A percentile compares a stretch with the other conserved stretches of the same genome.
phyloP scores from a whole-genome alignment of 1,140 invertebrate species.

The Drosophila santomea region DNA sequence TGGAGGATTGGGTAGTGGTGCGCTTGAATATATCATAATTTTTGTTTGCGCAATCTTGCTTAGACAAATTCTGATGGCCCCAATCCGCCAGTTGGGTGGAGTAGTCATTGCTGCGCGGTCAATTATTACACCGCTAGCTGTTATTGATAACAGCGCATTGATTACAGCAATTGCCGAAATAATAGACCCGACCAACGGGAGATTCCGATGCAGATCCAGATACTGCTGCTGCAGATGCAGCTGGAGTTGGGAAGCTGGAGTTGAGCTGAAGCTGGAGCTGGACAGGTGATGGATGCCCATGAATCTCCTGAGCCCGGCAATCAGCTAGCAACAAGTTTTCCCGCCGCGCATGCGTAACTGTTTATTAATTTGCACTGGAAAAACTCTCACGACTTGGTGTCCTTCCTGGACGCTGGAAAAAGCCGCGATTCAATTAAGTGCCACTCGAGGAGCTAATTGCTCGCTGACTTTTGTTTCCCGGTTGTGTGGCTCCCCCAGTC shows the following conservation, averaged over 20 bases:
- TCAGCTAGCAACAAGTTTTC: conserved; percentile 61
- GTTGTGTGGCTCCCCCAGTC: conserved; percentile 13
- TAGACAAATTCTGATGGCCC: conserved; percentile 59
- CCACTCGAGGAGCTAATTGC: conserved; percentile 63
- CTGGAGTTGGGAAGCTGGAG: too few relatives aligned
- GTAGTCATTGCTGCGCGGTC: conserved; percentile 23
- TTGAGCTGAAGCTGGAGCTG: not conserved
- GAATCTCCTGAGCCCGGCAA: conserved; percentile 22
- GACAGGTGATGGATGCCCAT: conserved; percentile 59
- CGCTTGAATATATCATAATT: conserved; percentile 74
- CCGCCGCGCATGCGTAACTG: conserved; percentile 73
- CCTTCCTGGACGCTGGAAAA: conserved; percentile 25
- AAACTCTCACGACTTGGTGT: conserved; percentile 45
- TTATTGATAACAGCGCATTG: conserved; percentile 65
- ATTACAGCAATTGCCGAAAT: conserved; percentile 66
- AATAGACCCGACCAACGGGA: conserved; percentile 51
- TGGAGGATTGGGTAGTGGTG: conserved; percentile 2
- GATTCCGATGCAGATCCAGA: conserved; percentile 51
- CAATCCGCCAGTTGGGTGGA: conserved; percentile 32
- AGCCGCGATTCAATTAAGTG: conserved; percentile 52
- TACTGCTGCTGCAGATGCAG: not conserved
- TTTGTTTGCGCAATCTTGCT: conserved; percentile 73
- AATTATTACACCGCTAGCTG: conserved; percentile 68
- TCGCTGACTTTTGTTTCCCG: conserved; percentile 47
- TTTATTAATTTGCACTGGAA: conserved; percentile 71